These are phyloP conservation scores for Archaeoteleia sp. DNA, from an alignment of 2,888 invertebrate species.

Conservation along the genomic window DNA sequence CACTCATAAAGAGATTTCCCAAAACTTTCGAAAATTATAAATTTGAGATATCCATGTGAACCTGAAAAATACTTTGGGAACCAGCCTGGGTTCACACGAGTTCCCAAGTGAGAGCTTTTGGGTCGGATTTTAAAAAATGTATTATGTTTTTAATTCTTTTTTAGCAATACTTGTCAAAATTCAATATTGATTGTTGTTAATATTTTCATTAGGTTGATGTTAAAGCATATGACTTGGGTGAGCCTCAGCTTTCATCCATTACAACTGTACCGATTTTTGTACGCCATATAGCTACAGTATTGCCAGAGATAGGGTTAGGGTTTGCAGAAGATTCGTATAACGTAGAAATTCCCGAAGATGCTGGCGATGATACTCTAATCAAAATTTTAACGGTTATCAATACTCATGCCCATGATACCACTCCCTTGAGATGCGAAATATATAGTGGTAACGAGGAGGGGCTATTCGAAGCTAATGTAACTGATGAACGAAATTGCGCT, in stretches of 20 bases:
- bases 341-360: constrained; percentile 88
- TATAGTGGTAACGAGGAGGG: constrained; percentile 85
- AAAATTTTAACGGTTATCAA: constrained; percentile 85
- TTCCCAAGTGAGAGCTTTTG: too few relatives aligned
- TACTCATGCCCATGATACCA: constrained; percentile 80
- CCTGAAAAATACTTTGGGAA: too few relatives aligned
- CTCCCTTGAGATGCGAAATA: constrained; percentile 87
- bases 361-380: constrained; percentile 80
- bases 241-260: constrained; percentile 88
- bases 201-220: constrained; percentile 69
- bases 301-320: constrained; percentile 85
- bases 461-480: constrained; percentile 83
- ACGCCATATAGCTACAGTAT: constrained; percentile 85
- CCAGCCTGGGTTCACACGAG: too few relatives aligned
- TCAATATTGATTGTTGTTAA: too few relatives aligned
- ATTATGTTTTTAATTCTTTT: too few relatives aligned
- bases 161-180: too few relatives aligned
- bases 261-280: constrained; percentile 89
- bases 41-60: too few relatives aligned
- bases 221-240: constrained; percentile 89
- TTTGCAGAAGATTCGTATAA: constrained; percentile 92
- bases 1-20: too few relatives aligned
- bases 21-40: too few relatives aligned
- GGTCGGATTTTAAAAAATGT: too few relatives aligned
- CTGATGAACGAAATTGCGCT: constrained; percentile 89